Conservation (phyloP, 2,888 invertebrate genomes). For the Chesias legatella region DNA sequence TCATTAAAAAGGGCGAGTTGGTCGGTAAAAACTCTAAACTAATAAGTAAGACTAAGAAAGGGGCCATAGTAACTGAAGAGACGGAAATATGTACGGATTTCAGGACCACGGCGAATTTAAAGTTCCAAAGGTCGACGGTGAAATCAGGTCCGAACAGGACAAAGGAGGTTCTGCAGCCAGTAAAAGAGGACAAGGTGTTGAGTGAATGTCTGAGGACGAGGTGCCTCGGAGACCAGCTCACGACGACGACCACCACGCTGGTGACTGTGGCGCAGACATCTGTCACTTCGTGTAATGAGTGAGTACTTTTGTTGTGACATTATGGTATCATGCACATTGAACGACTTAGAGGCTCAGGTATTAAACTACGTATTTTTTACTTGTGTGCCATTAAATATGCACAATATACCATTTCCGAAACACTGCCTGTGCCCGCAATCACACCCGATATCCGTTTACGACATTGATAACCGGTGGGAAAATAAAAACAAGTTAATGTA, state of each 20-base stretch:
- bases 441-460: too few relatives aligned
- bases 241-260: conserved; percentile 67
- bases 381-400: too few relatives aligned
- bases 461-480: too few relatives aligned
- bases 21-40: conserved; percentile 67
- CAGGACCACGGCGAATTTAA: conserved; percentile 60
- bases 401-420: too few relatives aligned
- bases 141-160: conserved; percentile 63
- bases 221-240: conserved; percentile 65
- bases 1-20: conserved; percentile 61
- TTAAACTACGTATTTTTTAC: too few relatives aligned
- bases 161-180: conserved; percentile 61
- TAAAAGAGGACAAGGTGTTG: conserved; percentile 61
- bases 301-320: conserved; percentile 43
- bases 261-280: conserved; percentile 72
- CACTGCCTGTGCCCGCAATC: too few relatives aligned
- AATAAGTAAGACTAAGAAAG: conserved; percentile 64
- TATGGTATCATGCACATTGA: too few relatives aligned
- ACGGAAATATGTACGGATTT: conserved; percentile 70
- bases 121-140: conserved; percentile 66
- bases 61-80: conserved; percentile 69
- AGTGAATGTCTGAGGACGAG: conserved; percentile 58
- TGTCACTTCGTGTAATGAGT: conserved; percentile 75
- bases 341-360: too few relatives aligned
- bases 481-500: too few relatives aligned